Evolutionary conservation across 92 coral and sea anemone species (phyloP).

Genomic region (Actinostola sp.): DNA sequence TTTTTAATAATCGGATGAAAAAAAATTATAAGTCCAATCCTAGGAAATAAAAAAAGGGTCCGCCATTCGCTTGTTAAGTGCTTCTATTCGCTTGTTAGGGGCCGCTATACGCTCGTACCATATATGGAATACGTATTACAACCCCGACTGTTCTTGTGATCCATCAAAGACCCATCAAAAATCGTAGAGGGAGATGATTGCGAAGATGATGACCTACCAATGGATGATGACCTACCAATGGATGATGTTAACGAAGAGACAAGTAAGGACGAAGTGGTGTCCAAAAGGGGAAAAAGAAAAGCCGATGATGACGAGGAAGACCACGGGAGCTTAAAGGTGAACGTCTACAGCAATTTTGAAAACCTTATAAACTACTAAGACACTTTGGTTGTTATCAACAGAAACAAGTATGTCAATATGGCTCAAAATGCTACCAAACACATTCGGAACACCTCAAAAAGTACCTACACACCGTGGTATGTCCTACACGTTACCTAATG

Average conservation of each 20-base stretch:
- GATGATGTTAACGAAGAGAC: constrained; percentile 13
- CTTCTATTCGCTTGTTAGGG: too few relatives aligned
- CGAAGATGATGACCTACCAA: constrained; percentile 42
- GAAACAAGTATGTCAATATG: constrained; percentile 78
- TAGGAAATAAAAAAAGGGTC: too few relatives aligned
- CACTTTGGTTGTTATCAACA: constrained; percentile 24
- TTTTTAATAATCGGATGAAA: too few relatives aligned
- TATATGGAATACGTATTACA: too few relatives aligned
- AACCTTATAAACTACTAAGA: too few relatives aligned
- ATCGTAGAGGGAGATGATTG: constrained; percentile 19
- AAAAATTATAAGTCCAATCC: too few relatives aligned
- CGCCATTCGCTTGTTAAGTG: too few relatives aligned
- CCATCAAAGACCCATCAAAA: constrained; percentile 9
- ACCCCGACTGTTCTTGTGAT: not conserved
- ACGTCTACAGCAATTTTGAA: not conserved
- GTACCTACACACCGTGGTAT: constrained; percentile 63
- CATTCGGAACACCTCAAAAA: constrained; percentile 69
- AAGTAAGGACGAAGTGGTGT: constrained; percentile 1
- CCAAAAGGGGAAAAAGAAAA: constrained; percentile 54
- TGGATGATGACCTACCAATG: constrained; percentile 23
- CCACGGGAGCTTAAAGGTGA: constrained; percentile 50
- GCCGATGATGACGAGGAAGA: constrained; percentile 40
- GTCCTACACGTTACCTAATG: too few relatives aligned
- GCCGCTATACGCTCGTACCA: too few relatives aligned
- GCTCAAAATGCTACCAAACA: constrained; percentile 88